These are phyloP conservation scores for Eucidaris tribuloides DNA, from an alignment of 35 echinoderm and acorn worm genomes.

Conservation along the genomic window DNA sequence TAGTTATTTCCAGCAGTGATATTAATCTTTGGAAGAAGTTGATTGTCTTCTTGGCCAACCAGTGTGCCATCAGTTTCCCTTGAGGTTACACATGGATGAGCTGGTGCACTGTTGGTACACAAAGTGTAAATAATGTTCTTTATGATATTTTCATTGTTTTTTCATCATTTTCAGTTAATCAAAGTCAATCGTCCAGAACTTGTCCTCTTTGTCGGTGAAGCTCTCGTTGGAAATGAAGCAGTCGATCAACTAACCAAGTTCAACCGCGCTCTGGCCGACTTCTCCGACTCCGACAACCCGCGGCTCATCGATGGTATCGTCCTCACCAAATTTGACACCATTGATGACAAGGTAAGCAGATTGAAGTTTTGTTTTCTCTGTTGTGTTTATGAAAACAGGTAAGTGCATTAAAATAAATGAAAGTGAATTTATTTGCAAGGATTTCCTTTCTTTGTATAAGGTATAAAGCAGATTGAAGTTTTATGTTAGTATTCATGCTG, in stretches of 20 bases:
- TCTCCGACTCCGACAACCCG: slow-evolving; percentile 79
- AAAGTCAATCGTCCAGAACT: slow-evolving; percentile 96
- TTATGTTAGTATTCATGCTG: too few species aligned
- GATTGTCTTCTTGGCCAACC: too few species aligned
- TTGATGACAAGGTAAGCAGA: slow-evolving; percentile 93
- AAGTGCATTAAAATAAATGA: neutral
- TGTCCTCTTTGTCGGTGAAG: slow-evolving; percentile 95
- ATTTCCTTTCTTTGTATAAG: too few species aligned
- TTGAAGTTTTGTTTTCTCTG: neutral
- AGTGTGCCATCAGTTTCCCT: too few species aligned
- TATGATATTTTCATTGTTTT: too few species aligned
- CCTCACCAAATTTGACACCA: slow-evolving; percentile 99
- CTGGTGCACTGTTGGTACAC: too few species aligned
- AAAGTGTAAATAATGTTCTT: too few species aligned
- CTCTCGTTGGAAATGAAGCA: slow-evolving; percentile 95
- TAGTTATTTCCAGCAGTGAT: too few species aligned
- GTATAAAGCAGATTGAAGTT: neutral
- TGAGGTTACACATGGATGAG: too few species aligned
- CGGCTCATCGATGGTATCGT: slow-evolving; percentile 98
- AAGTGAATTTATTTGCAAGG: neutral
- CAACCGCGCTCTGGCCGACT: slow-evolving; percentile 89
- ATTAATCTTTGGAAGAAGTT: too few species aligned
- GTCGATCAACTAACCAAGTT: slow-evolving; percentile 98
- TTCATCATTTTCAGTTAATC: slow-evolving; percentile 92
- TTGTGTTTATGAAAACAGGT: neutral